Evolutionary conservation across 2,888 invertebrate genomes (phyloP).

Genomic region (Chrysina gloriosa): DNA sequence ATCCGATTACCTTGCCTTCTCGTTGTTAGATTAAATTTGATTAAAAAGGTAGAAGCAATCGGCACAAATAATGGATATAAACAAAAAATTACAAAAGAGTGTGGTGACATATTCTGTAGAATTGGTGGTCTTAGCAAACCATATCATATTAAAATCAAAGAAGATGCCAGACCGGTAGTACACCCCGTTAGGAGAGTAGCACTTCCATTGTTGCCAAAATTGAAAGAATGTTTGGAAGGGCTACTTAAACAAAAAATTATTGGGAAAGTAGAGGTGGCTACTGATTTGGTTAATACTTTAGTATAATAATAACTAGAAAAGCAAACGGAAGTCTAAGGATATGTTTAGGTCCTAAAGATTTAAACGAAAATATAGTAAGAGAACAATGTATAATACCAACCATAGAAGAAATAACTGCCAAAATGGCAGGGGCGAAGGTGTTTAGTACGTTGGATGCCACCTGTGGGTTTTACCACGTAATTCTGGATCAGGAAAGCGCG

Average conservation of each 20-base stretch:
- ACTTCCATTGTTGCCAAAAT: not conserved
- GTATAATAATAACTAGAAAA: not conserved
- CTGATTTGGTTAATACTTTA: not conserved
- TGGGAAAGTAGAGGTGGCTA: not conserved
- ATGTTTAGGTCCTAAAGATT: not conserved
- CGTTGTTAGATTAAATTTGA: no score
- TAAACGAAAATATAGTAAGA: not conserved
- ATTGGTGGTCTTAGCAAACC: no score
- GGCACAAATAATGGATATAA: no score
- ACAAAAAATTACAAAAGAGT: no score
- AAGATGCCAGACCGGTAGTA: not conserved
- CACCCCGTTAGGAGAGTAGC: not conserved
- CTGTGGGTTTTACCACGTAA: not conserved
- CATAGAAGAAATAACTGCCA: not conserved
- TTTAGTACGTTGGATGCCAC: not conserved
- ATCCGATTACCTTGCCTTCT: no score
- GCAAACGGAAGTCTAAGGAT: not conserved
- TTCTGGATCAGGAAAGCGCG: not conserved
- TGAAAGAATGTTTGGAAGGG: not conserved
- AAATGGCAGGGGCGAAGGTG: not conserved
- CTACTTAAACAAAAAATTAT: not conserved
- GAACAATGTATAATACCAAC: not conserved
- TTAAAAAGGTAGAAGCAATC: no score
- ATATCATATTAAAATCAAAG: no score
- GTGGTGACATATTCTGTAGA: no score